Base-by-base conservation (phyloP, 2,888 invertebrate genomes). In the Tetanocera ferruginea region DNA sequence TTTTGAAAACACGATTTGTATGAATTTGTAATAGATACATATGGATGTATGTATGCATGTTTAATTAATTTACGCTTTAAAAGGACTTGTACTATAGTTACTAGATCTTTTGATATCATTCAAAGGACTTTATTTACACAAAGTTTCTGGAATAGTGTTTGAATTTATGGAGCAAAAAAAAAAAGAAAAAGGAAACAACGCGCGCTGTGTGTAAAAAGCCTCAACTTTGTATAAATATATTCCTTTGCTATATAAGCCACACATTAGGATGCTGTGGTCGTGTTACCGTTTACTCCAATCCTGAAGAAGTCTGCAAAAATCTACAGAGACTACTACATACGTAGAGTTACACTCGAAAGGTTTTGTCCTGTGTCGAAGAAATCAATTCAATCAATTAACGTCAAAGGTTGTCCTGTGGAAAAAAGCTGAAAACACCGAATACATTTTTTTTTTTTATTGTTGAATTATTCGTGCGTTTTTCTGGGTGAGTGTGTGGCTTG, bases 351-450 rank as follows among this genome's bases (percentile, higher is more conserved):
- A 75, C 77, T 76, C 76, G 69, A 80, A 76, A 79, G 76, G 69
- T 69, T 64, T 64, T 77, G 77, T 79, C 79, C 78, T 77, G 77
- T 66, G 67, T 71, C 77, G 67, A 76, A 76, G 76, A 74, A 73
- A 62, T n/a, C n/a, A n/a, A n/a, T n/a, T 62, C 71, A 76, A 74
- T 79, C 75, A 77, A 77, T 71, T 70, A 79, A 80, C 78, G 76
- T 80, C 80, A 80, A 78, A 70, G 77, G 64, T 73, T 72, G 86
- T 87, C 88, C 87, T 87, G 87, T 85, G 87, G 86, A 86, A 82
- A 87, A 86, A 87, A 87, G 88, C 87, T 88, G 88, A 88, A 87
- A 87, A 88, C 88, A 87, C 87, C 87, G 88, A 87, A 88, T 86
- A 87, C 85, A 85, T 84, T 86, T 86, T 85, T 84, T 86, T 86